Conservation (phyloP, 2,113 vertebrate species). For the Candoia aspera region DNA sequence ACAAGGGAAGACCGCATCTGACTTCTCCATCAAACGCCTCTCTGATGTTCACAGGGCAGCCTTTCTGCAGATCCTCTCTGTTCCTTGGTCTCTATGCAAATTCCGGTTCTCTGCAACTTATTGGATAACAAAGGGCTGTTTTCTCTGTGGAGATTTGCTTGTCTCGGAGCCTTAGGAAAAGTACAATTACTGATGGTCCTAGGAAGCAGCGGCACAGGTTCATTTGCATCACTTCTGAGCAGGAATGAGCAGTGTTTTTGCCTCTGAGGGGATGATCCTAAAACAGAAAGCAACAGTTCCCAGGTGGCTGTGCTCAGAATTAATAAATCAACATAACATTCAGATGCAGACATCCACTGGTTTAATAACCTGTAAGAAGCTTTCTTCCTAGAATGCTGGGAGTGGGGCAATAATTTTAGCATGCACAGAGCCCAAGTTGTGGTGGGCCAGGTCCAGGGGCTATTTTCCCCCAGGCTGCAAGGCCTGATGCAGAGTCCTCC, state of each 20-base stretch:
- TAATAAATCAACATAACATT: neutral
- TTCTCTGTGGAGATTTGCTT: conserved; percentile 31
- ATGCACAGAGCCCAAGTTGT: neutral
- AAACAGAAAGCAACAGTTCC: neutral
- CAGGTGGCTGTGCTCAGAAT: neutral
- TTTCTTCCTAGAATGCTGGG: neutral
- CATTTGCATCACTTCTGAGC: neutral
- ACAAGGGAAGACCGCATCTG: neutral
- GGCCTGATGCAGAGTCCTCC: neutral
- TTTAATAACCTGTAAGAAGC: neutral
- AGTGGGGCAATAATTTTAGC: neutral
- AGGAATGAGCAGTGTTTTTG: neutral
- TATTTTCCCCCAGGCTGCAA: too few relatives aligned
- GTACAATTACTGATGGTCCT: conserved; percentile 32
- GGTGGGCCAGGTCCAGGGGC: neutral
- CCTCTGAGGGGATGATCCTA: rapidly evolving
- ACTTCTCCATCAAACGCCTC: conserved; percentile 16
- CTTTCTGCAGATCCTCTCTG: neutral
- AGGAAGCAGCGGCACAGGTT: neutral
- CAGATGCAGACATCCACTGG: neutral
- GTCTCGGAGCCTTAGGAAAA: conserved; percentile 19
- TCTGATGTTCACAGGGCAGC: conserved; percentile 33
- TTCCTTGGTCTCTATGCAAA: conserved; percentile 39
- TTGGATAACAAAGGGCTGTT: conserved; percentile 55
- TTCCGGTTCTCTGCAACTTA: conserved; percentile 16